Evolutionary conservation across 2,797 vertebrate genomes (phyloP), one percentile per base, ranked within the genome.

Genomic region (Malacoctenus gilli): DNA sequence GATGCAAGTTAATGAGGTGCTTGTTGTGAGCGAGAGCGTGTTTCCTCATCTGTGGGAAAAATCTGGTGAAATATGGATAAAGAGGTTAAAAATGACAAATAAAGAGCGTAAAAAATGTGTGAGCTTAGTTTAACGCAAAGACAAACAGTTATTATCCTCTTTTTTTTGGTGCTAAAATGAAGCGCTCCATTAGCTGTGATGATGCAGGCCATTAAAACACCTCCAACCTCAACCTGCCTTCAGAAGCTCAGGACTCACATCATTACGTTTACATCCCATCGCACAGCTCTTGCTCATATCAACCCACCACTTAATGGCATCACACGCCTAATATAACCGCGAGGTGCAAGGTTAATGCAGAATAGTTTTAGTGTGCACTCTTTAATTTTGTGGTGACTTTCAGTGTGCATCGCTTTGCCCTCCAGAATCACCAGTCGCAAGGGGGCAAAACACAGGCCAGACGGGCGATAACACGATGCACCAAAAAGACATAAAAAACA

Each of bases 331-430:
- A 70, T 68, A 57, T 59, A 59, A 72, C 72, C 35, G 65, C 56
- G 16, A 79, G 81, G 69, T 72, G 72, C 59, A 64, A 72, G 77
- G 75, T 84, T 77, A 81, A 69, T 67, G 72, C 43, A 14, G 16
- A 40, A 22, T n/a, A 57, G 8, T 69, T 68, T 72, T 34, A 61
- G 59, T 13, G 32, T 32, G 60, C 41, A 23, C 58, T 69, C 60
- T 49, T 64, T 68, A 64, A 30, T n/a, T n/a, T n/a, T n/a, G n/a
- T 61, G 53, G 71, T 57, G 53, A 70, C 66, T 66, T 58, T 19
- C 16, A 32, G 32, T 68, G 51, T 64, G 52, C 52, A 48, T 51
- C 23, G 61, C 43, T 9, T 25, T 19, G 57, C 35, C 60, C 50
- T 62, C 52, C 47, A 68, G 14, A 48, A 51, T 59, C 57, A 46